Percentiles rank a stretch among this genome's conserved stretches.
These are phyloP conservation scores for Hyperoplus immaculatus DNA, from an alignment of 2,797 vertebrate genomes.

Conservation along the genomic window DNA sequence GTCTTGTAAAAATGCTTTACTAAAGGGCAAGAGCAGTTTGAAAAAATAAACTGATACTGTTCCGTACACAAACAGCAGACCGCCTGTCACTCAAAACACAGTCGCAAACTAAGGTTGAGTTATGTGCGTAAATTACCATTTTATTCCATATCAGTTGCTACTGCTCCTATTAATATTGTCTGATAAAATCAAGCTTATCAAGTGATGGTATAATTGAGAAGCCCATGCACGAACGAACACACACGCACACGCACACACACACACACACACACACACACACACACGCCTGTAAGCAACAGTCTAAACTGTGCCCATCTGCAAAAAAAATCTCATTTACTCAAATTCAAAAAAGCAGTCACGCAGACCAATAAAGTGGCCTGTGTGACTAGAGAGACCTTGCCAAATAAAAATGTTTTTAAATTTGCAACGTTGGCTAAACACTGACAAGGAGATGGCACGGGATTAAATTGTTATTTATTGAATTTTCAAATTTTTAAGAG, in stretches of 20 bases:
- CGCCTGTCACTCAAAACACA: background rate
- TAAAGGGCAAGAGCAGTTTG: too few relatives aligned
- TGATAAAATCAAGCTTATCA: conserved; percentile 12
- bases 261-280: conserved; percentile 17
- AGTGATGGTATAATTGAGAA: conserved; percentile 29
- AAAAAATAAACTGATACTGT: background rate
- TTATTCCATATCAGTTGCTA: background rate
- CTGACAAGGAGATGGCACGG: background rate
- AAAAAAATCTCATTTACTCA: conserved; percentile 9
- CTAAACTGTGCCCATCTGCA: background rate
- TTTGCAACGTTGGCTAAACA: background rate
- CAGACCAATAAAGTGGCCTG: background rate
- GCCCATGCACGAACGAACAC: background rate
- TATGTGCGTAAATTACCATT: background rate
- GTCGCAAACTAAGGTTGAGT: background rate
- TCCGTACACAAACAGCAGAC: background rate
- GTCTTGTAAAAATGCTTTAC: too few relatives aligned
- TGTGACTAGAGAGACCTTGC: background rate
- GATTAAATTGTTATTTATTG: too few relatives aligned
- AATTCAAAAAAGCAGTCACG: conserved; percentile 19
- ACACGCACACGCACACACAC: too few relatives aligned
- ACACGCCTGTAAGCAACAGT: conserved; percentile 24
- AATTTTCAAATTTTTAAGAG: too few relatives aligned
- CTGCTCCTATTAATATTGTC: conserved; percentile 2
- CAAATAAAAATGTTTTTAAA: background rate